Evolutionary conservation across 1,140 invertebrate genomes (phyloP), one percentile per base, ranked within the genome.

Genomic region (Zaprionus ornatus): DNA sequence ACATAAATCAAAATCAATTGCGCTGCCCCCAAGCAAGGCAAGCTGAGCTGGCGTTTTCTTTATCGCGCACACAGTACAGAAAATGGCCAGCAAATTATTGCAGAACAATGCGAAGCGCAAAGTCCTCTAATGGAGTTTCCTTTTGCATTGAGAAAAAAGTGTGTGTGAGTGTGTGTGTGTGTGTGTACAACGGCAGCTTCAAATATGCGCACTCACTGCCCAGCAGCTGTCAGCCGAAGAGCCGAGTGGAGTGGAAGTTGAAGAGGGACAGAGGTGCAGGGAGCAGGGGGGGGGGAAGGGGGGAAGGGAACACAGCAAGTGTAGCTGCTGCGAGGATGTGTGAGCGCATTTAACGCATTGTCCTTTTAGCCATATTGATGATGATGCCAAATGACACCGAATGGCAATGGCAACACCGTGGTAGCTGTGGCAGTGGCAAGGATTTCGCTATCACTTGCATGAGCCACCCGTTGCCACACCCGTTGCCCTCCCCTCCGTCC

Each of bases 281-380:
- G n/a, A n/a, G n/a, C n/a, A n/a, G 27, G 25, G 6, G 9, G 9
- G 9, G 10, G 29, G 1, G 40, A 42, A 7, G 23, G 0, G 21
- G 35, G 45, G 50, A 63, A 29, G 68, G 62, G 69, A 56, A 56
- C 62, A 80, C 27, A 29, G 7, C 70, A 42, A 74, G 40, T 25
- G 59, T 19, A 37, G 25, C 19, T 35, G 54, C 42, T 65, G 52
- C n/a, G 54, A 66, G 63, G 23, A 45, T 59, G 57, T 70, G 61
- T 72, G 68, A 67, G 67, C 68, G 85, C 85, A 90, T 90, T 90
- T 90, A 90, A 90, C 85, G 85, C 85, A 90, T 90, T 90, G 85
- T 90, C 82, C 85, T 90, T 90, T 90, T 90, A 90, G 85, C 85
- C 85, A 90, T 90, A 90, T 90, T 90, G 85, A 90, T 90, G 85